Conservation (phyloP, 2,113 vertebrate species). For the Empidonax alnorum region DNA sequence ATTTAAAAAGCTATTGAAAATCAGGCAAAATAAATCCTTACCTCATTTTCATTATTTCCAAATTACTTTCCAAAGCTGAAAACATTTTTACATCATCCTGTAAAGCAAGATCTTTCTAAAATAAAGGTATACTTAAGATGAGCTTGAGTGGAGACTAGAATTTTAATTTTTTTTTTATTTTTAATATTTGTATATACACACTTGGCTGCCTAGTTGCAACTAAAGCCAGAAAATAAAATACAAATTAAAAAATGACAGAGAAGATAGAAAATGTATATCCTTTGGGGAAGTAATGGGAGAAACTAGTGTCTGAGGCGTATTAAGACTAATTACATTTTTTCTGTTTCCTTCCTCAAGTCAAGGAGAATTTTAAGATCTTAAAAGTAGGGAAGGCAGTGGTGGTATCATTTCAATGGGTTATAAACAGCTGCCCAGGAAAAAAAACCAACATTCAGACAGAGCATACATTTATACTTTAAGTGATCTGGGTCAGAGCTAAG, state of each 20-base stretch:
- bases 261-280: not conserved
- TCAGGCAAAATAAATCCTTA: slow-evolving; percentile 47
- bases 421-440: slow-evolving; percentile 9
- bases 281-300: not conserved
- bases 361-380: not conserved
- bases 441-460: slow-evolving; percentile 28
- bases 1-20: slow-evolving; percentile 1
- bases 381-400: not conserved
- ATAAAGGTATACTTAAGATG: not conserved
- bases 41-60: slow-evolving; percentile 30
- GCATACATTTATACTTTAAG: slow-evolving; percentile 34
- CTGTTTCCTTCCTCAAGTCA: not conserved
- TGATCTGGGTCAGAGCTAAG: slow-evolving; percentile 45
- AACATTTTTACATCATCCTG: slow-evolving; percentile 53
- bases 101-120: slow-evolving; percentile 42
- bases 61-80: slow-evolving; percentile 40
- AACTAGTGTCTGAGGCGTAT: not conserved
- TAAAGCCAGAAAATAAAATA: not conserved
- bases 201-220: not conserved
- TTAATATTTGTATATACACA: not conserved
- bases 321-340: not conserved
- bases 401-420: not conserved
- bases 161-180: not conserved
- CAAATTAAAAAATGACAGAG: not conserved
- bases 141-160: not conserved